Evolutionary conservation across 2,113 vertebrate species (phyloP), one percentile per base, ranked within the genome.

Genomic region (Tragelaphus imberbis): DNA sequence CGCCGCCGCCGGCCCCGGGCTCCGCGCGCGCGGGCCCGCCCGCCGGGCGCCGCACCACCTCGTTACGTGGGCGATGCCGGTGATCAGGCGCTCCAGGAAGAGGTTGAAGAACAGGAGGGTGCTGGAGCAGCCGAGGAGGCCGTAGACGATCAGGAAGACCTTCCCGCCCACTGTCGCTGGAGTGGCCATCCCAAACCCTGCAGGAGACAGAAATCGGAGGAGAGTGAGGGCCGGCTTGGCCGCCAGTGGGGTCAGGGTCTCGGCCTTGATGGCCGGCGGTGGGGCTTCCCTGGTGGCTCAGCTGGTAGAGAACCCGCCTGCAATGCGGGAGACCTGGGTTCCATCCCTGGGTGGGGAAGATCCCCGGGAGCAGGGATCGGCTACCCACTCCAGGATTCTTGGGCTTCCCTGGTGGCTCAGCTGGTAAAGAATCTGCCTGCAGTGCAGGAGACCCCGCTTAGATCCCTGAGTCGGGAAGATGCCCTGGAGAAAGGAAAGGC

Each of bases 61-160:
- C 98, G 99, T 99, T 96, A 99, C 81, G 0, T 98, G 99, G 63
- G 99, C 99, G 47, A 99, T 99, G 96, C 99, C 98, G 0, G 99
- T 99, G 98, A 99, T 99, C 97, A 99, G 99, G 1, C 99, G 99
- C 98, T 99, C 99, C 98, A 99, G 98, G 98, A 99, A 99, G 80
- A 99, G 99, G 98, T 99, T 99, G 98, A 99, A 99, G 98, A 99
- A 99, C 97, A 99, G 98, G 98, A 99, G 99, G 98, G 99, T 99
- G 95, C 99, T 99, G 0, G 99, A 99, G 5, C 99, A 99, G 92
- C 99, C 99, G 3, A 99, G 98, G 77, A 99, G 99, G 81, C 99
- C 99, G 0, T 99, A 99, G 96, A 99, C 99, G 98, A 99, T 99
- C 94, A 99, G 99, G 98, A 99, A 99, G 98, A 99, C 98, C 98